These are phyloP conservation scores for Acanthiza pusilla DNA, from an alignment of 2,797 vertebrate genomes.

Conservation along the genomic window DNA sequence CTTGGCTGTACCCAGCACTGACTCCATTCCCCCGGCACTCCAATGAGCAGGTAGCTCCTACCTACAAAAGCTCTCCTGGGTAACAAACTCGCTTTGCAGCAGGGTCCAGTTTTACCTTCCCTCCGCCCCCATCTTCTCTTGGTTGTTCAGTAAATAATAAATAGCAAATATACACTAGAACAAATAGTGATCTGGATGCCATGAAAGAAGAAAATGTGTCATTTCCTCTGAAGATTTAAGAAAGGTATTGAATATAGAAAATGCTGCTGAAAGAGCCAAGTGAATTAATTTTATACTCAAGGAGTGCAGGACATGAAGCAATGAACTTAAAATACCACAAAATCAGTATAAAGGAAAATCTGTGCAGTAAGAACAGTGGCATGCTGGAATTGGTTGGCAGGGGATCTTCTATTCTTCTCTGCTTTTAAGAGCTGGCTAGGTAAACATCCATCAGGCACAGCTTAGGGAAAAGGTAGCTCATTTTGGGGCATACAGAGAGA, in stretches of 20 bases:
- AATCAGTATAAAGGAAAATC: neutral
- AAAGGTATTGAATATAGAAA: neutral
- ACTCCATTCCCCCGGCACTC: neutral
- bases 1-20: neutral
- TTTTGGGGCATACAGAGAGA: neutral
- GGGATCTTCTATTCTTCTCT: neutral
- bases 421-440: neutral
- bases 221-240: neutral
- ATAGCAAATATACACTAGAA: neutral
- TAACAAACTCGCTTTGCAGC: neutral
- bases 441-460: neutral
- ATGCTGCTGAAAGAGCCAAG: neutral
- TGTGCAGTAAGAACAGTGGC: neutral
- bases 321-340: neutral
- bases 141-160: neutral
- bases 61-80: neutral
- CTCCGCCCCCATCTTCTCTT: neutral
- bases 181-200: neutral
- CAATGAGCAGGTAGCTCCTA: neutral
- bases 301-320: neutral
- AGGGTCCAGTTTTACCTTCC: neutral
- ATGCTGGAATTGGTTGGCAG: neutral
- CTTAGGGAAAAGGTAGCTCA: neutral
- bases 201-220: neutral
- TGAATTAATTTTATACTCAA: neutral